Base-by-base conservation (phyloP, 2,888 invertebrate species). In the Chorisops tibialis region DNA sequence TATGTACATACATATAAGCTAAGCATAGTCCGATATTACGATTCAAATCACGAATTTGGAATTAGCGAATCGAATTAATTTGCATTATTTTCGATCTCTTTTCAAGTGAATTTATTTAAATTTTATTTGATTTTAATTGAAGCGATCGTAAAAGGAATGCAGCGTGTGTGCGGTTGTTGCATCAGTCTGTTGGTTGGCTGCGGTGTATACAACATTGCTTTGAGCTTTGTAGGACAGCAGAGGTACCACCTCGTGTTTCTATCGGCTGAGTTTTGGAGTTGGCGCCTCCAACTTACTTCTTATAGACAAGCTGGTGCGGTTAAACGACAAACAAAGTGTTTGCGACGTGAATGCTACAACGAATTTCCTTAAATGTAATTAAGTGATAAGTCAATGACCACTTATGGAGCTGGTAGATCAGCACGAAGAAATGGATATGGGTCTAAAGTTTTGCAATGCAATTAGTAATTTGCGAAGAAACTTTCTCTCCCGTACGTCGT, bases 71-170 rank as follows among this genome's bases (percentile, higher is more conserved):
- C 56, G 56, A 56, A 56, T 56, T 56, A 56, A 56, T 56, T 56
- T 56, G 56, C 56, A 56, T 56, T 43, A 56, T 56, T 56, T 54
- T 24, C 24, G 30, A 30, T 24, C 56, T 54, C 24, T 37, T 21
- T n/a, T 14, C 41, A 72, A 72, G 71, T 69, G 72, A 75, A 77
- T 77, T 77, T 77, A 76, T 76, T 77, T 77, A 74, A 75, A 74
- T 77, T 77, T 74, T 75, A 75, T 77, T 77, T 75, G 77, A 77
- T 76, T 77, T 76, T 76, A 76, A 76, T 76, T 76, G 76, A 77
- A 71, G 71, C 69, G 56, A 43, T 56, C 56, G 56, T 56, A 56
- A 56, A 56, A 56, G 56, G 56, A 56, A 30, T 30, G 56, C 45
- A 56, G 43, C 45, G 45, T 43, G 56, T 56, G 39, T 56, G 56